Conservation (phyloP, 2,888 invertebrate species). For the Pyrgus malvae region DNA sequence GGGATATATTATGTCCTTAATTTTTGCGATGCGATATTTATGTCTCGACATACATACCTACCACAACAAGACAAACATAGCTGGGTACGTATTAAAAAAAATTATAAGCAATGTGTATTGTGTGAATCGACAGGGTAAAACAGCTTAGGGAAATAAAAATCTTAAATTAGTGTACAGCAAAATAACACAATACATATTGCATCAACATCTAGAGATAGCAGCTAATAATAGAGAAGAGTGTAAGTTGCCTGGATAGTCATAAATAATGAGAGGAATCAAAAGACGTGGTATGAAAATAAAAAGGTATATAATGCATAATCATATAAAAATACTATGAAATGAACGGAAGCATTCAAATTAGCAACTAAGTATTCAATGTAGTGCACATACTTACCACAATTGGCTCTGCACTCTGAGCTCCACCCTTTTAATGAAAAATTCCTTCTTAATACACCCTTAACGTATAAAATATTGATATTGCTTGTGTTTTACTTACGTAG, state of each 20-base stretch:
- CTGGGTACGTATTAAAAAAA: neutral
- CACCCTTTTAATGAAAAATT: slow-evolving; percentile 83
- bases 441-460: slow-evolving; percentile 39
- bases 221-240: slow-evolving; percentile 44
- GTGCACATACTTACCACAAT: slow-evolving; percentile 92
- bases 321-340: slow-evolving; percentile 32
- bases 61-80: no score
- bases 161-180: slow-evolving; percentile 37
- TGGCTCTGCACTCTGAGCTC: slow-evolving; percentile 94
- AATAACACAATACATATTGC: slow-evolving; percentile 58
- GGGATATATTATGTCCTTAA: no score
- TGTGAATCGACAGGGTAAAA: slow-evolving; percentile 36
- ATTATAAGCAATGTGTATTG: slow-evolving; percentile 51
- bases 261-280: slow-evolving; percentile 20
- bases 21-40: no score
- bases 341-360: slow-evolving; percentile 42
- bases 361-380: slow-evolving; percentile 8
- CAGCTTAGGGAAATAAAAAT: slow-evolving; percentile 38
- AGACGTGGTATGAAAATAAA: slow-evolving; percentile 27
- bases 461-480: no score
- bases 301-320: slow-evolving; percentile 34
- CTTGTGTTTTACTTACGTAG: no score
- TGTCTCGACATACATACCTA: no score
- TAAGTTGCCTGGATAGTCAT: slow-evolving; percentile 20
- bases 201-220: slow-evolving; percentile 78